Evolutionary conservation across 2,888 invertebrate species (phyloP), one percentile per base, ranked within the genome.

Genomic region (Phania funesta): DNA sequence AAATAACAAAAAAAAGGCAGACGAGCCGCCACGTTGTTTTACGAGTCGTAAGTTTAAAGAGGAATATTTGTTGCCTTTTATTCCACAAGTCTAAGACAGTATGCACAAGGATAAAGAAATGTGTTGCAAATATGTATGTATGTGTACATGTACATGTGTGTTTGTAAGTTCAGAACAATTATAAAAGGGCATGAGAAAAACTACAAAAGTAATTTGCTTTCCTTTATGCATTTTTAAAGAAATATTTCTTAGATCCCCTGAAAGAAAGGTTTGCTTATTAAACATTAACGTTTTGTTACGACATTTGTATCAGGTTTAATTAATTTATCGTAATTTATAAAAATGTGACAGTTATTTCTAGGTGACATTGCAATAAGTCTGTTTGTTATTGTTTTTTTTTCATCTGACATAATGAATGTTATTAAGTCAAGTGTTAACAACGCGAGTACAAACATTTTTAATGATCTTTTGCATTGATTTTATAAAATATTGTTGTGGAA

Each of bases 291-390:
- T 74, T 76, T 77, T 82, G 81, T 78, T 52, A 20, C 48, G 74
- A 58, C 74, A 77, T 68, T 77, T 62, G 35, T 62, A 74, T 78
- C 76, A 79, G 73, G 80, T 84, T 84, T 76, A 83, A 84, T 84
- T 84, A 84, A 84, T 84, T 83, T 81, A 74, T 74, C 80, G 78
- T 76, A 77, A 84, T 83, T 84, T 84, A 56, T 44, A 67, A 50
- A 52, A 76, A 78, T 74, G 77, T 82, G 77, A 80, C 81, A 78
- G 68, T 78, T 78, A 78, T 78, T 68, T 74, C 38, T 56, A 26
- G 54, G 18, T 24, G 64, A 54, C 38, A 50, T n/a, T 46, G 24
- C n/a, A 24, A 35, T 54, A 64, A 54, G 13, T 20, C 54, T 13
- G 13, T 46, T 74, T 54, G 24, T 60, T 73, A 6, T 29, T 35